Evolutionary conservation across 2,888 invertebrate species (phyloP).

Genomic region (Ceramica pisi): DNA sequence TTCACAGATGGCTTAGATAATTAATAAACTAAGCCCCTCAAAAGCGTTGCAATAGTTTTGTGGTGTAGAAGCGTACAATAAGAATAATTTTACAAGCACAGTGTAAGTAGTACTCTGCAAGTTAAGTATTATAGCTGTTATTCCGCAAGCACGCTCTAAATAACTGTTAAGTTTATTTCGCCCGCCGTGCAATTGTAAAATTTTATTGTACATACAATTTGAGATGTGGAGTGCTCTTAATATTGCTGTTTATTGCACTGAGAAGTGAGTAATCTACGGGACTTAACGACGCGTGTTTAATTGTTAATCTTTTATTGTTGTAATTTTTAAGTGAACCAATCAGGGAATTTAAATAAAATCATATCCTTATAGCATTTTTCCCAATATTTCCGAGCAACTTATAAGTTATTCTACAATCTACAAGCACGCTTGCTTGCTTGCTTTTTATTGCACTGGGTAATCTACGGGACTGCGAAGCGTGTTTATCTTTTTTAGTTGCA

Average conservation of each 20-base stretch:
- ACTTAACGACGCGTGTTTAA: slow-evolving; percentile 22
- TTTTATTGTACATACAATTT: slow-evolving; percentile 21
- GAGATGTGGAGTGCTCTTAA: slow-evolving; percentile 36
- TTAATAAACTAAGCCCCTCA: no score
- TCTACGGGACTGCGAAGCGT: slow-evolving; percentile 12
- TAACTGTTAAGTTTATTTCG: slow-evolving; percentile 37
- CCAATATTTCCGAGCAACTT: no score
- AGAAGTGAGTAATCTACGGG: slow-evolving; percentile 25
- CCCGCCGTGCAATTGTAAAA: slow-evolving; percentile 24
- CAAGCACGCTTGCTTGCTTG: no score
- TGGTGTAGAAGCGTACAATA: not conserved
- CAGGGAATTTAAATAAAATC: no score
- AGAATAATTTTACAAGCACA: no score
- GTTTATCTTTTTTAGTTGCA: slow-evolving; percentile 33
- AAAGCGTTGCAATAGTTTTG: no score
- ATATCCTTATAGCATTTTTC: no score
- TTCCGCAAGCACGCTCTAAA: slow-evolving; percentile 17
- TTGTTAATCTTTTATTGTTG: slow-evolving; percentile 27
- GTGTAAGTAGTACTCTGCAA: no score
- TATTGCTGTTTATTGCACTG: slow-evolving; percentile 52
- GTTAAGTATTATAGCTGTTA: no score
- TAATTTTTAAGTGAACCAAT: no score
- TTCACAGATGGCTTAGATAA: no score
- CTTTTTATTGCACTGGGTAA: slow-evolving; percentile 51
- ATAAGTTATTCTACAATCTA: no score